Base-by-base conservation (phyloP, 2,113 vertebrate genomes). In the Mugil cephalus region DNA sequence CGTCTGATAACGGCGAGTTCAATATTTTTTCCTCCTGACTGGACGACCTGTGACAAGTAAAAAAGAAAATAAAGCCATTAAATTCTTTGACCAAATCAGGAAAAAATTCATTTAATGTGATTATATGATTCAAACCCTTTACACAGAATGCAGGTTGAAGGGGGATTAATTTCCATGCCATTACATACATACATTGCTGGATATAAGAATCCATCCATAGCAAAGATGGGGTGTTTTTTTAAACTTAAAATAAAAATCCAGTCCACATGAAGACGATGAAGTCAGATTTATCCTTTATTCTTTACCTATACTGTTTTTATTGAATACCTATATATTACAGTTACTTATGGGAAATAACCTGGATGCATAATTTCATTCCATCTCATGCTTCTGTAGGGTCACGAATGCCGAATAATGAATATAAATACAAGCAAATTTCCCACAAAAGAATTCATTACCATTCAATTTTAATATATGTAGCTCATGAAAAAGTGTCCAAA, bases 11-110 rank as follows among this genome's bases (percentile, higher is more conserved):
- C 63, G 69, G 93, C 87, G 86, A 97, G 87, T 71, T 96, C 93
- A 66, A 85, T 95, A 50, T 93, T 95, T 90, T 96, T 96, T 15
- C 94, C 93, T 66, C 92, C 93, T 86, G 94, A 96, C 84, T 96
- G 95, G 62, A 95, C 94, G 84, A 94, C 82, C 85, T 94, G 83
- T 52, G 39, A 36, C 0, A 5, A 54, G 10, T 7, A 46, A 54
- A 30, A 18, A 42, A 53, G 10, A 35, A 43, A 52, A 52, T 2
- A 30, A 52, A n/a, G 68, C 1, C 53, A 14, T 10, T 0, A 11
- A 56, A n/a, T 24, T 48, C 9, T 43, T 21, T 43, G 24, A 36
- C 6, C 18, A 42, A 53, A 51, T 51, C 12, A 52, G 38, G 2
- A 56, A n/a, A 9, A 10, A 43, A 13, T 17, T 45, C 3, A 11